phyloP scores from a whole-genome alignment of 2,888 invertebrate genomes.

The Melinopterus prodromus region DNA sequence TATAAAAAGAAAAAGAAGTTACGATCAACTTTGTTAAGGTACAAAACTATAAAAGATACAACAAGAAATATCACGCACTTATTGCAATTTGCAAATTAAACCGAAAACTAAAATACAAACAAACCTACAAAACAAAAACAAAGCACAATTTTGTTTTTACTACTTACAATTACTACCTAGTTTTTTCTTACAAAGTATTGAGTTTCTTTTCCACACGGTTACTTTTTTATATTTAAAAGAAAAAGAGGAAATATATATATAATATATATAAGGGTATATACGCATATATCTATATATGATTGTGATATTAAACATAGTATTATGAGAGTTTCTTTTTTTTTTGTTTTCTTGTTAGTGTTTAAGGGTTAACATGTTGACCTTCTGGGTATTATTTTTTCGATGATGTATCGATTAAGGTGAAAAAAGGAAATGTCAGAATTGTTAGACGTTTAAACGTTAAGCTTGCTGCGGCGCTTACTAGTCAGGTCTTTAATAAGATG shows the following conservation, averaged over 20 bases:
- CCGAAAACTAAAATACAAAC: neutral
- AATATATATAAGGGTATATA: slow-evolving; percentile 12
- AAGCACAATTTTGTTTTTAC: slow-evolving; percentile 20
- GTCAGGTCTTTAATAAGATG: neutral
- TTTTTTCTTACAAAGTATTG: slow-evolving; percentile 1
- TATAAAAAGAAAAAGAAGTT: neutral
- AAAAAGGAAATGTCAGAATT: slow-evolving; percentile 13
- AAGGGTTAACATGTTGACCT: neutral
- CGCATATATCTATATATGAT: slow-evolving; percentile 29
- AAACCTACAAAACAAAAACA: slow-evolving; percentile 16
- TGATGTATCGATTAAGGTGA: neutral
- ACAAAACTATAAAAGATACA: neutral
- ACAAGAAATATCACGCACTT: slow-evolving; percentile 10
- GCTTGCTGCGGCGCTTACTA: slow-evolving; percentile 4
- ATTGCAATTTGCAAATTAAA: neutral
- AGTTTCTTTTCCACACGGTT: neutral
- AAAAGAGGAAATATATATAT: slow-evolving; percentile 12
- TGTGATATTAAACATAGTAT: slow-evolving; percentile 40
- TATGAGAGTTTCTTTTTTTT: slow-evolving; percentile 29
- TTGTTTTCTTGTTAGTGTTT: slow-evolving; percentile 17
- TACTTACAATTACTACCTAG: slow-evolving; percentile 5
- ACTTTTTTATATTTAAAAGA: neutral
- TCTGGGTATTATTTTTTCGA: slow-evolving; percentile 14
- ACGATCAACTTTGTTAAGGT: neutral
- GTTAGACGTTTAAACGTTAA: neutral